Base-by-base conservation (phyloP, 2,113 vertebrate species). In the Plecturocebus donacophilus region DNA sequence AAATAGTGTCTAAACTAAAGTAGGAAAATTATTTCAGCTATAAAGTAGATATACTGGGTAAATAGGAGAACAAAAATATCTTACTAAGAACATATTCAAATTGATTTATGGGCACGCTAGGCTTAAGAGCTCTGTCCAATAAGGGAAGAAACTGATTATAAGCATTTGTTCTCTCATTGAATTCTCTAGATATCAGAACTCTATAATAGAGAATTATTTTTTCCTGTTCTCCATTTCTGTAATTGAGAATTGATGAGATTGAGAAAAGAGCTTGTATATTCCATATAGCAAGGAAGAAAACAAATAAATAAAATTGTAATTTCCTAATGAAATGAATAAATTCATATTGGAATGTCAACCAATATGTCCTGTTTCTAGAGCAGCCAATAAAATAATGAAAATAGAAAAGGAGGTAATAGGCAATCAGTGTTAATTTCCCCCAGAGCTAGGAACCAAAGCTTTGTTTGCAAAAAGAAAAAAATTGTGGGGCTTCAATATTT, bases 161-260 rank as follows among this genome's bases (percentile, higher is more conserved):
- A 40, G 73, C 7, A 40, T 56, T 52, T 45, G 52, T 64, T 21
- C 20, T n/a, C 14, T 75, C 23, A 45, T 92, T 73, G 11, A 79
- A 45, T 73, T 70, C 8, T 58, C 56, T 79, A 30, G 11, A 66
- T 30, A 90, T 87, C 38, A 40, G 35, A 79, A 84, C 1, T 21
- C 83, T 71, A 42, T 23, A 70, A 32, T 19, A 86, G 30, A 81
- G 30, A 92, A 73, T 66, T 73, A 35, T 70, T 56, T 95, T 81
- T 71, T 95, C n/a, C 14, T 84, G 42, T 45, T 91, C 27, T 58
- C 35, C 19, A 42, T 71, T 75, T 85, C 54, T 90, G 4, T 76
- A 91, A 87, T 56, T 87, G 47, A 30, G 32, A 96, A 61, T 79
- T 92, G 35, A 82, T 54, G 38, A 90, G 30, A 71, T n/a, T 77